Base-by-base conservation (phyloP, 2,797 vertebrate species). In the Meriones psammophilus region DNA sequence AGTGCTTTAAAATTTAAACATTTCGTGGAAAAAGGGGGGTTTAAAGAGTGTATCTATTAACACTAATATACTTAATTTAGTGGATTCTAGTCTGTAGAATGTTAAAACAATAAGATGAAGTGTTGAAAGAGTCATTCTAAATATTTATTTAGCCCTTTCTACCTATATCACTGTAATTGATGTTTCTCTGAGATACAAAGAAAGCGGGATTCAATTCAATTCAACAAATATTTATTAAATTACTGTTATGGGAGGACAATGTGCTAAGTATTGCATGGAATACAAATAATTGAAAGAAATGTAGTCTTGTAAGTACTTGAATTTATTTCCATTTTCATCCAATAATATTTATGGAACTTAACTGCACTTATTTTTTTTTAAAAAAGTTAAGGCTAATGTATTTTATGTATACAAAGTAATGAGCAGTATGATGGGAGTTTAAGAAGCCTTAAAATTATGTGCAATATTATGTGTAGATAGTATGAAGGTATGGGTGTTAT, bases 201-300 rank as follows among this genome's bases (percentile, higher is more conserved):
- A 96, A 93, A 96, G 77, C 66, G 96, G 91, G 89, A 94, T 93
- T 94, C 96, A 97, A 98, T 97, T 96, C 64, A 88, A 94, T 96
- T 97, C 93, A 94, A 98, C 97, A 98, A 98, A 97, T 97, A 96
- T 97, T 97, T 97, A 96, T 97, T 96, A 97, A 97, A 87, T 96
- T 97, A 91, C 95, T 90, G 39, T 74, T 93, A 95, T 94, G 33
- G 42, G 36, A 92, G 94, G 89, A 90, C 89, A 89, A 42, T 39
- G 39, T 91, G 87, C 88, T 60, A 84, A 94, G 88, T 81, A 83
- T 66, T 88, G 50, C 77, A 71, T 93, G 66, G 91, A 97, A 97
- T 96, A 97, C 69, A 95, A 97, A 97, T 94, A 92, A 2, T 78
- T 50, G 33, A 54, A 54, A 28, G 20, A 87, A 83, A 62, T 76